Conservation (phyloP, 2,888 invertebrate genomes). For the Mythimna loreyi region DNA sequence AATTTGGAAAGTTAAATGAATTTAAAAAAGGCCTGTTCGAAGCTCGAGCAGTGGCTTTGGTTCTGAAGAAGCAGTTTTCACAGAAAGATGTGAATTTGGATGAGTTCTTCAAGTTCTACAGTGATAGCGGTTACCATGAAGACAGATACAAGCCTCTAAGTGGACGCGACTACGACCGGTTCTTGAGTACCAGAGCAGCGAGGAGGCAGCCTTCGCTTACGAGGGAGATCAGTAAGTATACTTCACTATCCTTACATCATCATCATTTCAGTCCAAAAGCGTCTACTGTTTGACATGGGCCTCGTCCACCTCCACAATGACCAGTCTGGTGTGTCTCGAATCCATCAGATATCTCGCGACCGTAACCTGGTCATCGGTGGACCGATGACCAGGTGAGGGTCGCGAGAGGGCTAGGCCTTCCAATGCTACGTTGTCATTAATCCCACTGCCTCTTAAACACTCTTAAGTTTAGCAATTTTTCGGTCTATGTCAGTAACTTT, state of each 20-base stretch:
- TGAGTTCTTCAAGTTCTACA: slow-evolving; percentile 81
- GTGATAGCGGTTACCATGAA: slow-evolving; percentile 68
- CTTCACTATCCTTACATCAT: neutral
- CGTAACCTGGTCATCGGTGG: too few relatives aligned
- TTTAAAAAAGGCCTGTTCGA: slow-evolving; percentile 69
- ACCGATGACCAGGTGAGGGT: too few relatives aligned
- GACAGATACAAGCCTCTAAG: slow-evolving; percentile 74
- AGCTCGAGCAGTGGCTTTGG: slow-evolving; percentile 62
- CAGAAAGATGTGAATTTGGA: slow-evolving; percentile 66
- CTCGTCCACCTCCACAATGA: too few relatives aligned
- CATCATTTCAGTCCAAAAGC: too few relatives aligned
- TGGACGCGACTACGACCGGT: slow-evolving; percentile 80
- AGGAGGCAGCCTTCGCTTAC: slow-evolving; percentile 83
- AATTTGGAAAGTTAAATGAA: slow-evolving; percentile 65
- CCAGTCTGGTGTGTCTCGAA: too few relatives aligned
- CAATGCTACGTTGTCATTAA: too few relatives aligned
- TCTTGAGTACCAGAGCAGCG: slow-evolving; percentile 77
- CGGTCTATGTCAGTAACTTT: too few relatives aligned
- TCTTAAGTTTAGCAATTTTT: too few relatives aligned
- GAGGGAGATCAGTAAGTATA: slow-evolving; percentile 83
- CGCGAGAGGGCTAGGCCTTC: too few relatives aligned
- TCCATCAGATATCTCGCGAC: too few relatives aligned
- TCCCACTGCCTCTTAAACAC: too few relatives aligned
- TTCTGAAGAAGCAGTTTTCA: slow-evolving; percentile 66
- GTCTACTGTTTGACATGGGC: too few relatives aligned